phyloP scores from a whole-genome alignment of 2,113 vertebrate species.

The Regulus satrapa region DNA sequence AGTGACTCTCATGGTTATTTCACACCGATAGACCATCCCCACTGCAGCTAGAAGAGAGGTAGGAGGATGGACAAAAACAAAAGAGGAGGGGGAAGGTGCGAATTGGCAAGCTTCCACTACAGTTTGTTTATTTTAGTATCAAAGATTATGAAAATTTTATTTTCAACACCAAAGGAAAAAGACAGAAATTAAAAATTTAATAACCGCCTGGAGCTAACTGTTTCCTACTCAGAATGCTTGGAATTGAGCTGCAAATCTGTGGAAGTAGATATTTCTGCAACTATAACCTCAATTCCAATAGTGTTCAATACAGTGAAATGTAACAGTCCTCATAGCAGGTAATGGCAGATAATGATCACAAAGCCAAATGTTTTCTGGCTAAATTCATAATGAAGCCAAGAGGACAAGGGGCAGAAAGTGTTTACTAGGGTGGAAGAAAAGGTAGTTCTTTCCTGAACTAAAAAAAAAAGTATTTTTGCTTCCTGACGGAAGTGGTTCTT shows the following conservation, averaged over 20 bases:
- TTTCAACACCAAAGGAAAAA: background rate
- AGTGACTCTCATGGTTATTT: background rate
- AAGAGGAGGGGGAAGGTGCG: fast-evolving
- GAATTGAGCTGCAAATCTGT: background rate
- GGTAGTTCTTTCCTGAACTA: background rate
- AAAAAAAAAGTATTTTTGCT: background rate
- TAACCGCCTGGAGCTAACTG: background rate
- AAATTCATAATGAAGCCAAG: background rate
- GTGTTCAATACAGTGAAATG: background rate
- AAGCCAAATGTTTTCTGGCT: background rate
- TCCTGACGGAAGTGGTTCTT: background rate
- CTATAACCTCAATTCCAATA: background rate
- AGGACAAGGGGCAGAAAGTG: background rate
- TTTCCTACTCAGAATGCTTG: background rate
- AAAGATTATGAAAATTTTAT: background rate
- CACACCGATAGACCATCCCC: background rate
- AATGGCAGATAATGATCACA: background rate
- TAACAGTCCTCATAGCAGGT: background rate
- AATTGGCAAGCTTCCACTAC: background rate
- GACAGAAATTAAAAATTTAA: conserved; percentile 8
- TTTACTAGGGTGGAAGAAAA: background rate
- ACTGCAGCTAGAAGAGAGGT: background rate
- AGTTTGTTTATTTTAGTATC: background rate
- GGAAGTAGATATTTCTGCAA: background rate
- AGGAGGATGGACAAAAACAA: background rate